These are phyloP conservation scores for Bergia sp. DNA, from an alignment of 92 coral and sea anemone genomes.

Conservation along the genomic window DNA sequence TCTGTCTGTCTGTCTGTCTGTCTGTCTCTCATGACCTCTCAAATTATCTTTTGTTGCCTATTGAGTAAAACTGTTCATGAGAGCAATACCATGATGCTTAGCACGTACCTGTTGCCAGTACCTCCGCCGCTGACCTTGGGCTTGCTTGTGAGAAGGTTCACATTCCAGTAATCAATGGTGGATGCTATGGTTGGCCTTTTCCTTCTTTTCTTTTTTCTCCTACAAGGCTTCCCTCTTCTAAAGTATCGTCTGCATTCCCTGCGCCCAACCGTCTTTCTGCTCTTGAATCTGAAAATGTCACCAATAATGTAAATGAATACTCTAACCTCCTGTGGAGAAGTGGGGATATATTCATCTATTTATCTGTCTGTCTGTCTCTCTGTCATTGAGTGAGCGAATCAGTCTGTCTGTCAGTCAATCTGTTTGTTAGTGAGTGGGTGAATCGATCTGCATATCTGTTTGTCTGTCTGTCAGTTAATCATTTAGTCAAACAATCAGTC, in stretches of 20 bases:
- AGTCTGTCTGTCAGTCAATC: not conserved
- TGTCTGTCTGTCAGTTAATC: not conserved
- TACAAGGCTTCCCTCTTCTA: conserved; percentile 48
- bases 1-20: too few relatives aligned
- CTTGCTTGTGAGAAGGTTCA: conserved; percentile 11
- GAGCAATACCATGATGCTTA: not conserved
- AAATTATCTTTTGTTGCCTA: not conserved
- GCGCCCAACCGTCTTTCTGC: conserved; percentile 6
- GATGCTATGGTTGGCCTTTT: conserved; percentile 35
- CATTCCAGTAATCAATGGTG: not conserved
- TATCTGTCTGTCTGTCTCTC: not conserved
- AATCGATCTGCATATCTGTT: not conserved
- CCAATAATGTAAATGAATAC: too few relatives aligned
- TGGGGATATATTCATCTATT: too few relatives aligned
- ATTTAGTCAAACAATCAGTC: too few relatives aligned
- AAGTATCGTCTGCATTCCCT: conserved; percentile 40
- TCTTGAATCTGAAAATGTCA: conserved; percentile 55
- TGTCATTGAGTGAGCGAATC: not conserved
- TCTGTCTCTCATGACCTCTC: too few relatives aligned
- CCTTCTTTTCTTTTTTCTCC: conserved; percentile 60
- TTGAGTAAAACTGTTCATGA: too few relatives aligned
- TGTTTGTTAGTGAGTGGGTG: not conserved
- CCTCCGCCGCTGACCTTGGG: conserved; percentile 9
- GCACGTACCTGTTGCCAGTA: conserved; percentile 12
- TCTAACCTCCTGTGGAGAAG: too few relatives aligned